phyloP scores from a whole-genome alignment of 2,797 vertebrate genomes.

The Parotocinclus haroldoi region DNA sequence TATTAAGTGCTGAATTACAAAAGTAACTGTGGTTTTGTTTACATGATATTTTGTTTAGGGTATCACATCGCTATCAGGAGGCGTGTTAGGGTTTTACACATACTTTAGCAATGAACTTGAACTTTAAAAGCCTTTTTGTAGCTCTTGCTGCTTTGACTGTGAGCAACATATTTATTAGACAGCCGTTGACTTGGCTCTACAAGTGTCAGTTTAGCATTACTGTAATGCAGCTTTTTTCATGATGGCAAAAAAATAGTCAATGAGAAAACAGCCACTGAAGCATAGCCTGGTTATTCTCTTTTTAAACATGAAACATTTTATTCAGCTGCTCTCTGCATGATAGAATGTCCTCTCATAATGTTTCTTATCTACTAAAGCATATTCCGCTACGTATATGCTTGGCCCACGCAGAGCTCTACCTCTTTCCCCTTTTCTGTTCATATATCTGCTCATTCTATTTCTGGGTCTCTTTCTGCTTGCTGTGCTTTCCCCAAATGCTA shows the following conservation, averaged over 20 bases:
- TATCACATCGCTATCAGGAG: no score
- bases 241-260: slow-evolving; percentile 1
- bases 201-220: slow-evolving; percentile 24
- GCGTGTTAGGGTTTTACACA: no score
- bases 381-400: slow-evolving; percentile 9
- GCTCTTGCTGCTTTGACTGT: not conserved
- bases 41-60: no score
- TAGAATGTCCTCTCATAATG: slow-evolving; percentile 4
- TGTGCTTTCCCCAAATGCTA: slow-evolving; percentile 37
- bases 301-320: slow-evolving; percentile 41
- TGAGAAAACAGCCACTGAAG: no score
- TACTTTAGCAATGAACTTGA: no score
- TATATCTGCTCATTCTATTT: not conserved
- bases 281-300: slow-evolving; percentile 1
- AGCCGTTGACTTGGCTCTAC: not conserved
- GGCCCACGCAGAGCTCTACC: slow-evolving; percentile 11
- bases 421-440: not conserved
- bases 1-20: no score
- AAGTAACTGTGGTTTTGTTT: no score
- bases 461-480: not conserved
- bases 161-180: not conserved
- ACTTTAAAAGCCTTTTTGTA: no score
- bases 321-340: slow-evolving; percentile 28
- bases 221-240: slow-evolving; percentile 15
- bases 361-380: slow-evolving; percentile 29